phyloP scores from a whole-genome alignment of 2,888 invertebrate genomes.

The Cremastobaeus sp. region DNA sequence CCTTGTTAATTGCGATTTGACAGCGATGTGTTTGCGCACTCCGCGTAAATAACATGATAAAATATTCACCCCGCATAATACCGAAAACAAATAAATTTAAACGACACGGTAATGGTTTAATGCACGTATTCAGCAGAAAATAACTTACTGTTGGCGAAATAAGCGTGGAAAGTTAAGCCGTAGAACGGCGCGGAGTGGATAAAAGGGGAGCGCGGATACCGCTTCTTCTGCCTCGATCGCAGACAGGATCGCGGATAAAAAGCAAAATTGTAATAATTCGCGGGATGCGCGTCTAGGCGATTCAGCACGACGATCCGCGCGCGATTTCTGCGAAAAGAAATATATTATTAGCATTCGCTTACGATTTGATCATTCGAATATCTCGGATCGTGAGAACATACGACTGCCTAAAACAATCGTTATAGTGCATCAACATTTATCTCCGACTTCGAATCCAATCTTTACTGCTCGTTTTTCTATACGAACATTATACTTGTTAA shows the following conservation, averaged over 20 bases:
- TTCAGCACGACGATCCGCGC: conserved; percentile 63
- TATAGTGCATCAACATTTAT: conserved; percentile 38
- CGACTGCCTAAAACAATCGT: conserved; percentile 42
- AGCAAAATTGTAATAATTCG: conserved; percentile 65
- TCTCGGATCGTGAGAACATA: conserved; percentile 47
- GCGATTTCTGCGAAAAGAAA: conserved; percentile 71
- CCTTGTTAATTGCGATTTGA: conserved; percentile 14
- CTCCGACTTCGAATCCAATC: conserved; percentile 33
- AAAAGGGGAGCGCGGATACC: conserved; percentile 25
- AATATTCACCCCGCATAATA: conserved; percentile 32
- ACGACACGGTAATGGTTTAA: conserved; percentile 41
- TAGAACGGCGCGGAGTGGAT: conserved; percentile 28
- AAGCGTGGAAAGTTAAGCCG: conserved; percentile 35
- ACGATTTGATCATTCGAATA: conserved; percentile 42
- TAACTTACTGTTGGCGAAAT: conserved; percentile 31
- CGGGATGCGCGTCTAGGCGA: conserved; percentile 62
- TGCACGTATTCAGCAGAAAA: conserved; percentile 37
- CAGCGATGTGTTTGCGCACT: conserved; percentile 9
- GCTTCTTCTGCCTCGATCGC: conserved; percentile 24
- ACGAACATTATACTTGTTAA: conserved; percentile 40
- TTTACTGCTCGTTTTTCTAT: conserved; percentile 45
- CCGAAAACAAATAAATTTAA: conserved; percentile 41
- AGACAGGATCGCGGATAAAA: conserved; percentile 24
- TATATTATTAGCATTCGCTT: conserved; percentile 74
- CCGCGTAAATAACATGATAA: conserved; percentile 22